Base-by-base conservation (phyloP, 2,113 vertebrate genomes). In the Colossoma macropomum region DNA sequence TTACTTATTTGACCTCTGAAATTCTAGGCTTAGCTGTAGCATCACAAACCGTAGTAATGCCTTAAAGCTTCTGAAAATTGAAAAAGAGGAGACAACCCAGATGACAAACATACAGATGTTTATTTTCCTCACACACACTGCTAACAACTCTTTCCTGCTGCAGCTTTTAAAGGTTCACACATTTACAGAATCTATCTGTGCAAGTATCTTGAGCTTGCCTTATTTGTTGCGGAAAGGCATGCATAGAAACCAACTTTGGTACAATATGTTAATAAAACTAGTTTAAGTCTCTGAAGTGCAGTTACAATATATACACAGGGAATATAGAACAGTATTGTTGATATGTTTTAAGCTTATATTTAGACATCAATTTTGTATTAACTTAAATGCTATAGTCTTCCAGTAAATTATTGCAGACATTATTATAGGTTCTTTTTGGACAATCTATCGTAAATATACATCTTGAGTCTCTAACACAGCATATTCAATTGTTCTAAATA, bases 191-290 rank as follows among this genome's bases (percentile, higher is more conserved):
- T 87, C 62, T 89, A 89, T 84, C 93, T n/a, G n/a, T 90, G 92
- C 91, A 94, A 93, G 92, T 90, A 87, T 91, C 70, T 83, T 85
- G 72, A 27, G 50, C 54, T 73, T 30, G 25, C 27, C 38, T 54
- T 79, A 89, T 89, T 90, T 84, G 74, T 89, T 88, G 88, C 81
- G 82, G 91, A 91, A 94, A 95, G 95, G 96, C 96, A 96, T 97
- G 97, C 96, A 96, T 96, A 96, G 92, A 96, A 97, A 97, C 92
- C 93, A 96, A 96, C 95, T 97, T 97, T 97, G 96, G 96, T 96
- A 94, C 27, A 81, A 56, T 63, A 63, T 95, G 93, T 95, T 95
- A 93, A 91, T 90, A 95, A 96, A 96, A 95, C 95, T 95, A 93
- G 89, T 95, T 92, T 92, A 89, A 93, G 94, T 95, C 84, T 91